A percentile compares a stretch with the other conserved stretches of the same genome.
Conservation (phyloP, 2,797 vertebrate genomes). For the Siniperca scherzeri region DNA sequence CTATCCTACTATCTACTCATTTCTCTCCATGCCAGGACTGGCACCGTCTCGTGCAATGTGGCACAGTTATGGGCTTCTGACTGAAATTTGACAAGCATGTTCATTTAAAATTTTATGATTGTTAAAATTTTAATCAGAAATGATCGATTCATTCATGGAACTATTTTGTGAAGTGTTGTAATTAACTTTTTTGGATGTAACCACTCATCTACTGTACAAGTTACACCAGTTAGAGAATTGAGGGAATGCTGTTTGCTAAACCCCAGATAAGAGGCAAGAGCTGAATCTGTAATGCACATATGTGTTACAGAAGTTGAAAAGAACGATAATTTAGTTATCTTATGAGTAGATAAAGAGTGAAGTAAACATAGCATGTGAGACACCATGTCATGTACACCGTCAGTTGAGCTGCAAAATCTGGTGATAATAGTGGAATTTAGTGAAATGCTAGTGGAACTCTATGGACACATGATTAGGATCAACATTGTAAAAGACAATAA, state of each 20-base stretch:
- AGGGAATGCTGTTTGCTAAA: background rate
- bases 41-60: background rate
- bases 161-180: background rate
- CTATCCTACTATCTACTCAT: background rate
- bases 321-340: background rate
- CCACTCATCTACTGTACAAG: background rate
- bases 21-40: background rate
- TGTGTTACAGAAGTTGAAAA: background rate
- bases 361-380: background rate
- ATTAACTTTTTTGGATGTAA: background rate
- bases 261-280: background rate
- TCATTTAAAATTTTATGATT: slow-evolving; percentile 15
- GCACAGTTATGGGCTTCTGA: background rate
- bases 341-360: background rate
- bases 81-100: slow-evolving; percentile 1
- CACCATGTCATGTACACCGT: background rate
- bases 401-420: slow-evolving; percentile 12
- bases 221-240: background rate
- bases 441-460: background rate
- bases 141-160: background rate
- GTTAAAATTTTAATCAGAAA: slow-evolving; percentile 26
- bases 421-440: background rate
- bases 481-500: slow-evolving; percentile 2
- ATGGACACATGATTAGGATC: background rate
- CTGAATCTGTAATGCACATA: background rate